Evolutionary conservation across 2,888 invertebrate genomes (phyloP).

Genomic region (Chrysomela aeneicollis): DNA sequence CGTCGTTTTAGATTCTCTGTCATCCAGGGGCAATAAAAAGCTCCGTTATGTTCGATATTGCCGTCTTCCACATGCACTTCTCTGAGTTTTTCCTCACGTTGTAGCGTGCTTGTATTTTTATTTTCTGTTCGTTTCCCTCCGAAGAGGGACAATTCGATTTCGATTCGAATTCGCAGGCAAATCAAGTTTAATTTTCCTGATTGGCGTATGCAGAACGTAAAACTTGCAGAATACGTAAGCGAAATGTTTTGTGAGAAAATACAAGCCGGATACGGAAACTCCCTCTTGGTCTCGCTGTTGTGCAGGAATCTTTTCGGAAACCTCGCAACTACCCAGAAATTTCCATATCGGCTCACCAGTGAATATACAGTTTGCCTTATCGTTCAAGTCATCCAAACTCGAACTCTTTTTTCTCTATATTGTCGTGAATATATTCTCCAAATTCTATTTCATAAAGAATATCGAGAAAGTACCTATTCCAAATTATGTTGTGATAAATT

Average conservation of each 20-base stretch:
- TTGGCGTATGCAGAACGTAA: slow-evolving; percentile 48
- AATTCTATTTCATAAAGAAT: no score
- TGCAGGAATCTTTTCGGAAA: neutral
- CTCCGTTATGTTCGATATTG: neutral
- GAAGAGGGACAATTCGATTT: slow-evolving; percentile 47
- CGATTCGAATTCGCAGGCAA: slow-evolving; percentile 44
- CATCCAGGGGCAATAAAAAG: neutral
- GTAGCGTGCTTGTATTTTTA: slow-evolving; percentile 29
- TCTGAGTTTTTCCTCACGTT: slow-evolving; percentile 15
- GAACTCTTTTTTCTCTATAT: no score
- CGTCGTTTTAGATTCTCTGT: neutral
- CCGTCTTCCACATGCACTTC: neutral
- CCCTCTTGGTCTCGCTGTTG: slow-evolving; percentile 3
- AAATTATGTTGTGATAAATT: no score
- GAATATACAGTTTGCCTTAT: no score
- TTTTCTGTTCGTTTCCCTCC: slow-evolving; percentile 41
- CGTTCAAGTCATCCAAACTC: no score
- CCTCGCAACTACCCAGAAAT: slow-evolving; percentile 1
- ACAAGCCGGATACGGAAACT: slow-evolving; percentile 33
- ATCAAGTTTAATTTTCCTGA: slow-evolving; percentile 49
- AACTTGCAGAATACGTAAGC: slow-evolving; percentile 47
- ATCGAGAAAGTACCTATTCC: no score
- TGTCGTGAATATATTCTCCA: no score
- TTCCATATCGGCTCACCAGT: neutral
- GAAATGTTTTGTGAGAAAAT: slow-evolving; percentile 41